These are phyloP conservation scores for Spongilla lacustris DNA, from an alignment of 37 sponge, comb jelly and placozoan species.

Conservation along the genomic window DNA sequence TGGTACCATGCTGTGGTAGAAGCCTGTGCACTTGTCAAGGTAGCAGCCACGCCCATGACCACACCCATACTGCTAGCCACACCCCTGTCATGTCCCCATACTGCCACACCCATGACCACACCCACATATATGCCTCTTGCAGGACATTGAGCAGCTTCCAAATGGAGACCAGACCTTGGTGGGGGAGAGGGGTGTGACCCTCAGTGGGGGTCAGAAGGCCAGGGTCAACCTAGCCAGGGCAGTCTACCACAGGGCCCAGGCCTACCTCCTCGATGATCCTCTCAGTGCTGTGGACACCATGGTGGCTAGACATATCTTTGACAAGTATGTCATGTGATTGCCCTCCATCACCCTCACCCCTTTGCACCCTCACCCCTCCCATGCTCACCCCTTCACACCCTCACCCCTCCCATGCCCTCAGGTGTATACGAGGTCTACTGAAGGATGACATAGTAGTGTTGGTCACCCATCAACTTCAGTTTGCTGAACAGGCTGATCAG, in stretches of 20 bases:
- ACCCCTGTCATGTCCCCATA: background rate
- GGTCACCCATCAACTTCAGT: slow-evolving; percentile 90
- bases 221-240: slow-evolving; percentile 93
- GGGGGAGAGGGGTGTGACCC: slow-evolving; percentile 90
- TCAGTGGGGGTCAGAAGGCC: slow-evolving; percentile 96
- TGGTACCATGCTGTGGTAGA: slow-evolving; percentile 56
- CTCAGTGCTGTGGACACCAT: slow-evolving; percentile 87
- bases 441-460: slow-evolving; percentile 55
- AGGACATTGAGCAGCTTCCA: slow-evolving; percentile 76
- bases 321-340: slow-evolving; percentile 31
- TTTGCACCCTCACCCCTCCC: no score
- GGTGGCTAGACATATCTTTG: slow-evolving; percentile 80
- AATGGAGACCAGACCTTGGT: slow-evolving; percentile 84
- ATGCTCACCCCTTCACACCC: background rate
- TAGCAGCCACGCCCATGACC: background rate
- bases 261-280: slow-evolving; percentile 86
- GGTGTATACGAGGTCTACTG: slow-evolving; percentile 76
- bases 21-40: slow-evolving; percentile 67
- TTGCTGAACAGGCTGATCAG: slow-evolving; percentile 63
- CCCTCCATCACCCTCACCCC: background rate
- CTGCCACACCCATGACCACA: background rate
- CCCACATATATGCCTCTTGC: background rate
- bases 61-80: background rate
- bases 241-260: slow-evolving; percentile 73
- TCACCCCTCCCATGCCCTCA: slow-evolving; percentile 1